These are phyloP conservation scores for Mesocricetus auratus DNA, from an alignment of 2,113 vertebrate species.

Conservation along the genomic window DNA sequence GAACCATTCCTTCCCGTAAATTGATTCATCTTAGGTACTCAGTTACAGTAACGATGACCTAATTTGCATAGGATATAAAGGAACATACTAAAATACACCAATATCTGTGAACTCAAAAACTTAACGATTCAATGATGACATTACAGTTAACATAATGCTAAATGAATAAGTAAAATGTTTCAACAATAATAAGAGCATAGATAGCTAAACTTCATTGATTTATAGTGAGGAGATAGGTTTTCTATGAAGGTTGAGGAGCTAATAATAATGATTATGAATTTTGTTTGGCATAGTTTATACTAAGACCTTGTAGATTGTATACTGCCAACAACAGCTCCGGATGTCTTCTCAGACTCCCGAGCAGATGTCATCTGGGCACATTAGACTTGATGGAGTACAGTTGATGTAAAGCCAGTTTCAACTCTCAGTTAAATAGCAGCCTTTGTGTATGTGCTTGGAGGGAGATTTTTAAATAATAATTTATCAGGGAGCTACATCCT, in stretches of 20 bases:
- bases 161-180: not conserved
- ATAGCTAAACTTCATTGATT: not conserved
- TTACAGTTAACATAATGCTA: not conserved
- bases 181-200: not conserved
- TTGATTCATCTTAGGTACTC: not conserved
- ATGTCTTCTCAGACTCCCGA: not conserved
- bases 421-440: not conserved
- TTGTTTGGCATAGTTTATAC: not conserved
- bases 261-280: not conserved
- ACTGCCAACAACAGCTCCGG: not conserved
- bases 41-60: not conserved
- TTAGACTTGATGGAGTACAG: not conserved
- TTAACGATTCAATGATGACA: not conserved
- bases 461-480: not conserved
- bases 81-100: conserved; percentile 22
- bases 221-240: not conserved
- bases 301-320: not conserved
- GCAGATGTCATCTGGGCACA: not conserved
- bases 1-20: not conserved
- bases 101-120: not conserved
- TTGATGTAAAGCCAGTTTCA: not conserved
- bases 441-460: not conserved
- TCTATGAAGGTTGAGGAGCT: not conserved
- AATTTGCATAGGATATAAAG: not conserved
- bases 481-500: not conserved